phyloP scores from a whole-genome alignment of 2,888 invertebrate species.

The Oasisia sp. region DNA sequence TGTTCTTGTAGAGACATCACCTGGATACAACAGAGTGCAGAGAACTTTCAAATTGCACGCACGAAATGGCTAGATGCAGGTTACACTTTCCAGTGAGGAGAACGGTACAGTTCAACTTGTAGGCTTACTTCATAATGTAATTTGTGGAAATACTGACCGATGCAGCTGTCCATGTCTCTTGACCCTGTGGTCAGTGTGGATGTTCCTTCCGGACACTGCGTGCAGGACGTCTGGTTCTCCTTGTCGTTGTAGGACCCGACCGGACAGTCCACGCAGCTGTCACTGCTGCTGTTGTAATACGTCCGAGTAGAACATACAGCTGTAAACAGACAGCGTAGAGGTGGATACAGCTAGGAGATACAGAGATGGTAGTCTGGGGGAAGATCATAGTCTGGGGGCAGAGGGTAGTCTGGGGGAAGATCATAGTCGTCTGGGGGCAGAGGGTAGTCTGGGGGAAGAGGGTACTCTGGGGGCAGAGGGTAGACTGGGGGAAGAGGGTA shows the following conservation, averaged over 20 bases:
- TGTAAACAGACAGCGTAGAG: neutral
- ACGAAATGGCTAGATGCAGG: neutral
- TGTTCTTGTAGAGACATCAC: neutral
- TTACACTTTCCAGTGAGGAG: neutral
- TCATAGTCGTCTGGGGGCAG: too few species aligned
- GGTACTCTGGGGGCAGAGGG: too few species aligned
- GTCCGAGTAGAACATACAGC: neutral
- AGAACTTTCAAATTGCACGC: neutral
- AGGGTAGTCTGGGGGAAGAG: too few species aligned
- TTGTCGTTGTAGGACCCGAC: neutral
- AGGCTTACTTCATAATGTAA: neutral
- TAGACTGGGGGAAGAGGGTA: too few species aligned
- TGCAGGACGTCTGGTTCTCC: neutral
- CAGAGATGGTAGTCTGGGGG: too few species aligned
- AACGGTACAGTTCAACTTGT: neutral
- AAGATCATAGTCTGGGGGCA: too few species aligned
- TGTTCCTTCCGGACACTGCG: neutral
- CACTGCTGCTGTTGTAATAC: neutral
- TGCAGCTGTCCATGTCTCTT: neutral
- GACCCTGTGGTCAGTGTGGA: neutral
- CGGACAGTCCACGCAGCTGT: neutral
- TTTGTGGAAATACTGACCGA: neutral
- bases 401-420: too few species aligned
- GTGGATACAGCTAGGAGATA: too few species aligned
- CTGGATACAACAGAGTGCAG: neutral